Evolutionary conservation across 2,113 vertebrate species (phyloP), one percentile per base, ranked within the genome.

Genomic region (Coptodon rendalli): DNA sequence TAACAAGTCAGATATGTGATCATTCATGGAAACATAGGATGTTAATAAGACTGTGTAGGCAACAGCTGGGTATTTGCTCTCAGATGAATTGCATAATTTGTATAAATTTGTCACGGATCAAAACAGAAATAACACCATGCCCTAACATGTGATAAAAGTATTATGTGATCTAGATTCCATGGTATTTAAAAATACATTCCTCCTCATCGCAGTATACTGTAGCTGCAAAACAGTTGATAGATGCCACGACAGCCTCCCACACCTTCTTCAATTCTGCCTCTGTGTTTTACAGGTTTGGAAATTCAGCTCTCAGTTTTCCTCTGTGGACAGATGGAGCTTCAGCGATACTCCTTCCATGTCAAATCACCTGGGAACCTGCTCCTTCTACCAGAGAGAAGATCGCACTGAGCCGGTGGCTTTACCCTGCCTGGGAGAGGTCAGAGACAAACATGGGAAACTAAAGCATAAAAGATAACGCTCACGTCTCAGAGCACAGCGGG

Each of bases 241-340:
- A 88, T 81, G 24, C 24, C 50, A 12, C 85, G 80, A 53, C 73
- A 86, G 53, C 81, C 43, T 89, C 59, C 22, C 73, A 34, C 57
- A 11, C 52, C 29, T 34, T 6, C 56, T 40, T 83, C 56, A 81
- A 27, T 36, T 87, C 56, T 86, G 24, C 79, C 50, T 88, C 31
- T 86, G 9, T 94, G 40, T 86, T 83, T 84, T 81, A 5, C 94
- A 96, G 96, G 94, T 97, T 84, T 99, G 98, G 98, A 96, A 97
- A 86, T 99, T 98, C 96, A 99, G 98, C 96, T 96, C 96, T 91
- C 89, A 97, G 38, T 98, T 99, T 95, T 97, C 97, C 86, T 91
- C 93, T 5, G 96, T 99, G 86, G 94, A 97, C 91, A 94, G 83
- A 61, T 98, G 98, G 98, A 95, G 96, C 91, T 95, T 94, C 93